Percentiles rank a stretch among this genome's conserved stretches.
Evolutionary conservation across 2,113 vertebrate genomes (phyloP).

Genomic region (Nesoenas mayeri): DNA sequence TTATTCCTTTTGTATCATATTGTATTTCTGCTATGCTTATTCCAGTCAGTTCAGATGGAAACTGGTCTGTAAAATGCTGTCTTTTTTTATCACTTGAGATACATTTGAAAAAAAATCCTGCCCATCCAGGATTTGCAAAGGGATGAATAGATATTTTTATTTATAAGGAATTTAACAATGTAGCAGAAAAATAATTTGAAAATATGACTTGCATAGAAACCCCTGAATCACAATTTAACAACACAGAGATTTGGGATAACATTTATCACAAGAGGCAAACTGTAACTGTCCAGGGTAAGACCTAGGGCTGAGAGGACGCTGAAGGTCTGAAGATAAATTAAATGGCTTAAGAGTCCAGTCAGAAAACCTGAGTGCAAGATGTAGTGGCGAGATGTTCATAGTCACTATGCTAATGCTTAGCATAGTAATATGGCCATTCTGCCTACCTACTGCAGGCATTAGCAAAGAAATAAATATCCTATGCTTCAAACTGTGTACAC

Average conservation of each 20-base stretch:
- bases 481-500: background rate
- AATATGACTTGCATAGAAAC: background rate
- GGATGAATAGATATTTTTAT: background rate
- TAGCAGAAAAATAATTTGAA: background rate
- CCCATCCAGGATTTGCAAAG: background rate
- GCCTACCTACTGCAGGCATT: background rate
- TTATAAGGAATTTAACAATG: background rate
- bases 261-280: background rate
- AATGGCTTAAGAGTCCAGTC: background rate
- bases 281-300: background rate
- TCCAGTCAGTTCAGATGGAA: background rate
- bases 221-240: background rate
- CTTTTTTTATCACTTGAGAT: background rate
- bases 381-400: background rate
- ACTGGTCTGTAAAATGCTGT: background rate
- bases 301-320: background rate
- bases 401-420: background rate
- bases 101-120: background rate
- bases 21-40: background rate
- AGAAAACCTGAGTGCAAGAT: background rate
- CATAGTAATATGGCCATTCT: rapidly evolving
- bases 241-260: background rate
- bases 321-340: background rate
- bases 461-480: background rate
- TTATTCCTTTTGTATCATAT: background rate